These are phyloP conservation scores for Meloidogyne exigua DNA, from an alignment of 1,140 invertebrate genomes.

Conservation along the genomic window DNA sequence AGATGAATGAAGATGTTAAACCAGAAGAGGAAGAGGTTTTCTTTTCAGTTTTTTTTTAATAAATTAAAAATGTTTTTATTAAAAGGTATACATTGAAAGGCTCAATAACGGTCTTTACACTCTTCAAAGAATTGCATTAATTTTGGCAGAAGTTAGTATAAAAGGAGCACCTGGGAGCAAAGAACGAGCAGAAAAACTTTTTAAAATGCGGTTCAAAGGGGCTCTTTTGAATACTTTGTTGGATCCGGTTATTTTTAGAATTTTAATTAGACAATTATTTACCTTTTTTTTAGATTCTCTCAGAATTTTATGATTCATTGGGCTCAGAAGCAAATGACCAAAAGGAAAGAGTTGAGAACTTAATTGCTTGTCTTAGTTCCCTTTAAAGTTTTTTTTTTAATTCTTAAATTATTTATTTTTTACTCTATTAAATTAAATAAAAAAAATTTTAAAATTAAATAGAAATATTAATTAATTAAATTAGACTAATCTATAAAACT, in stretches of 20 bases:
- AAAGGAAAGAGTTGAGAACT: conserved; percentile 72
- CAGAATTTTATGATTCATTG: conserved; percentile 44
- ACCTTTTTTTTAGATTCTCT: conserved; percentile 39
- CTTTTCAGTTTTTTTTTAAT: no score
- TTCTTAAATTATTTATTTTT: conserved; percentile 8
- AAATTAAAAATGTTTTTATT: background rate
- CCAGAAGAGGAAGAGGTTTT: conserved; percentile 18
- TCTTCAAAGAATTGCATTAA: conserved; percentile 89
- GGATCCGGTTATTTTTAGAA: conserved; percentile 36
- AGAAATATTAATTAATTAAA: no score
- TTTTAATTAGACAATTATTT: background rate
- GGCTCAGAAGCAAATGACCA: conserved; percentile 49
- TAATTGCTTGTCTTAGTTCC: conserved; percentile 25
- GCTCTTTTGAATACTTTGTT: conserved; percentile 37
- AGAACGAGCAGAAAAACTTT: conserved; percentile 48
- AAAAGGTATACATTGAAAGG: conserved; percentile 77
- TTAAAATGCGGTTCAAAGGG: conserved; percentile 54
- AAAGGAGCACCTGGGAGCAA: conserved; percentile 65
- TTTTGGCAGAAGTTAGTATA: conserved; percentile 86
- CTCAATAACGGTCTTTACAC: conserved; percentile 90
- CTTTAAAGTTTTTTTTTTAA: background rate
- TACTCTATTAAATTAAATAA: background rate
- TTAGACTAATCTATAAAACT: background rate
- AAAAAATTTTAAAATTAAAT: background rate
- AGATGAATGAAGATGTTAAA: conserved; percentile 72